These are phyloP conservation scores for Rhabdomys pumilio DNA, from an alignment of 2,797 vertebrate genomes.

Conservation along the genomic window DNA sequence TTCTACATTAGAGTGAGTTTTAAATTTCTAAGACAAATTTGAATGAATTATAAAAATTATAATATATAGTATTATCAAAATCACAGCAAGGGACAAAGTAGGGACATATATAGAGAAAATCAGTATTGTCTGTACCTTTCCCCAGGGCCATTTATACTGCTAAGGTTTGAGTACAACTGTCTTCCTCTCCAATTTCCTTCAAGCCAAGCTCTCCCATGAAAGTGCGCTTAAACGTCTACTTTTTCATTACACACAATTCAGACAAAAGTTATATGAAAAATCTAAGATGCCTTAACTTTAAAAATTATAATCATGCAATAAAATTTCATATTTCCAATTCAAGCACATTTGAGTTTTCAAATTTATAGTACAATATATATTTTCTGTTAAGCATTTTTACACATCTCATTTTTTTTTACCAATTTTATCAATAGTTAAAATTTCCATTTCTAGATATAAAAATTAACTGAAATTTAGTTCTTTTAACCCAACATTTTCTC, in stretches of 20 bases:
- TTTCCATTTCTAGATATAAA: constrained; percentile 52
- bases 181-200: constrained; percentile 42
- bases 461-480: constrained; percentile 9
- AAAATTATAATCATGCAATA: neutral
- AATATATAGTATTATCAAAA: constrained; percentile 34
- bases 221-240: constrained; percentile 4
- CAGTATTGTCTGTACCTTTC: constrained; percentile 17
- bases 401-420: constrained; percentile 14
- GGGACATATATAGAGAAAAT: constrained; percentile 28
- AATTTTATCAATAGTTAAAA: neutral
- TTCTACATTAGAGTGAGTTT: neutral
- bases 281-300: neutral
- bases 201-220: constrained; percentile 25
- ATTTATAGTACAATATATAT: constrained; percentile 17
- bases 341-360: constrained; percentile 36
- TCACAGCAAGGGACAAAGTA: constrained; percentile 13
- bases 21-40: constrained; percentile 65
- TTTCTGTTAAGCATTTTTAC: constrained; percentile 36
- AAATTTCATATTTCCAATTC: constrained; percentile 27
- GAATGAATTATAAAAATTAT: constrained; percentile 47
- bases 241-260: constrained; percentile 33
- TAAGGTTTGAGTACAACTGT: neutral
- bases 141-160: neutral
- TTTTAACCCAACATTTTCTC: constrained; percentile 3
- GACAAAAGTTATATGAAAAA: constrained; percentile 52